Evolutionary conservation across 2,797 vertebrate genomes (phyloP).

Genomic region (Hippoglossus hippoglossus): DNA sequence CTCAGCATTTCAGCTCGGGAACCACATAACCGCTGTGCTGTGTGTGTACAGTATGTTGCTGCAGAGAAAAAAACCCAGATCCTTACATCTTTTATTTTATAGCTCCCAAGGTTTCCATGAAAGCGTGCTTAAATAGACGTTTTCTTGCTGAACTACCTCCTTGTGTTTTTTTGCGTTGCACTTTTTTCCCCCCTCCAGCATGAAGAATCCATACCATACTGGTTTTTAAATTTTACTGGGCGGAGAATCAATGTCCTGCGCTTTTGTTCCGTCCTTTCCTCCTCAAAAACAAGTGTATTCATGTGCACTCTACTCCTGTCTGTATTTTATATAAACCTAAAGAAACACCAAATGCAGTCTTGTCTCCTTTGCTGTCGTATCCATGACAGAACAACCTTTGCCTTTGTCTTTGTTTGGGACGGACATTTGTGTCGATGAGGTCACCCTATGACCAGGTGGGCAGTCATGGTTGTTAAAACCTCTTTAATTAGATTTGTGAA

Average conservation of each 20-base stretch:
- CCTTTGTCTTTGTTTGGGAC: constrained; percentile 14
- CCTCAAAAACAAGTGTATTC: constrained; percentile 7
- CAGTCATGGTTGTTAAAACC: constrained; percentile 54
- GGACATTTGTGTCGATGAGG: constrained; percentile 58
- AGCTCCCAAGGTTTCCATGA: constrained; percentile 51
- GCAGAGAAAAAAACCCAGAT: constrained; percentile 23
- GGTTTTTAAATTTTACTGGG: constrained; percentile 49
- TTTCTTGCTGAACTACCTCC: constrained; percentile 32
- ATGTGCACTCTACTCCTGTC: neutral
- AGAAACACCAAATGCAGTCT: neutral
- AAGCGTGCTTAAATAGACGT: constrained; percentile 23
- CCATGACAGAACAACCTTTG: neutral
- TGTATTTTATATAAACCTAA: constrained; percentile 4
- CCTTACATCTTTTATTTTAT: constrained; percentile 48
- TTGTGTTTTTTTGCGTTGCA: constrained; percentile 54
- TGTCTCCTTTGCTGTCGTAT: constrained; percentile 1
- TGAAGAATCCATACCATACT: constrained; percentile 63
- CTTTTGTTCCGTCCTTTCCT: constrained; percentile 29
- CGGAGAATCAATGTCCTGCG: constrained; percentile 66
- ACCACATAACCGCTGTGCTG: constrained; percentile 20
- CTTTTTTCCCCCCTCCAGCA: constrained; percentile 29
- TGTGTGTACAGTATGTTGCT: constrained; percentile 17
- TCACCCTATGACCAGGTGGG: constrained; percentile 71
- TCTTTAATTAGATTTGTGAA: constrained; percentile 73
- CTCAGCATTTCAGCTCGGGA: constrained; percentile 15